A percentile compares a stretch with the other conserved stretches of the same genome.
phyloP scores from a whole-genome alignment of 2,797 vertebrate species.

The Muscicapa striata region DNA sequence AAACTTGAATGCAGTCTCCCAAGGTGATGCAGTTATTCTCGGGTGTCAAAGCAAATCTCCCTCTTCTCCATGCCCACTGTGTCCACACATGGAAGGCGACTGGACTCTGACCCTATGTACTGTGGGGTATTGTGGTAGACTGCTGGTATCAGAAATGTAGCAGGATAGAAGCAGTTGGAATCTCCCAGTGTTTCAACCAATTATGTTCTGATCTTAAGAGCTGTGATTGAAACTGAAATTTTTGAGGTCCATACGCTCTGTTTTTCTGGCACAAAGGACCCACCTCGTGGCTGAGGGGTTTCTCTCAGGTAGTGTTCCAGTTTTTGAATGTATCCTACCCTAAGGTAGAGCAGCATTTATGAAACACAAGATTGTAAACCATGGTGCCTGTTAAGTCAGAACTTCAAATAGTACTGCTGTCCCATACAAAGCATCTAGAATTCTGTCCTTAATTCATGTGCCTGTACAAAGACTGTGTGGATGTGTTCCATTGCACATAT shows the following conservation, averaged over 20 bases:
- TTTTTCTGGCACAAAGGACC: background rate
- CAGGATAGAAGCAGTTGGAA: background rate
- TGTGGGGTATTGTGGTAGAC: background rate
- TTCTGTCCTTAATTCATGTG: background rate
- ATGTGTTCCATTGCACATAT: background rate
- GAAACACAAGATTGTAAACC: background rate
- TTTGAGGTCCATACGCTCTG: background rate
- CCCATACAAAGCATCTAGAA: background rate
- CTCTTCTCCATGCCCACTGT: background rate
- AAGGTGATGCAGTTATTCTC: slow-evolving; percentile 43
- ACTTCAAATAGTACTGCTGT: background rate
- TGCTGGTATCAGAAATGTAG: background rate
- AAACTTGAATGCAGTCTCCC: slow-evolving; percentile 35
- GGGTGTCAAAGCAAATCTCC: slow-evolving; percentile 4
- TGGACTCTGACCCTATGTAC: background rate
- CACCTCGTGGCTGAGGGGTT: background rate
- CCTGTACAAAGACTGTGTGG: background rate
- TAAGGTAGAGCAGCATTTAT: background rate
- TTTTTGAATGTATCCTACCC: background rate
- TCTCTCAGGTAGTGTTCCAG: background rate
- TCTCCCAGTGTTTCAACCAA: background rate
- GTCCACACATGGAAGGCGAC: background rate
- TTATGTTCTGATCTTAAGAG: background rate
- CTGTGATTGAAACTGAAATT: background rate
- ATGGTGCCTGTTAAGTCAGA: background rate